Percentiles rank a stretch among this genome's conserved stretches.
Evolutionary conservation across 2,113 vertebrate species (phyloP).

Genomic region (Cricetomys ansorgei): DNA sequence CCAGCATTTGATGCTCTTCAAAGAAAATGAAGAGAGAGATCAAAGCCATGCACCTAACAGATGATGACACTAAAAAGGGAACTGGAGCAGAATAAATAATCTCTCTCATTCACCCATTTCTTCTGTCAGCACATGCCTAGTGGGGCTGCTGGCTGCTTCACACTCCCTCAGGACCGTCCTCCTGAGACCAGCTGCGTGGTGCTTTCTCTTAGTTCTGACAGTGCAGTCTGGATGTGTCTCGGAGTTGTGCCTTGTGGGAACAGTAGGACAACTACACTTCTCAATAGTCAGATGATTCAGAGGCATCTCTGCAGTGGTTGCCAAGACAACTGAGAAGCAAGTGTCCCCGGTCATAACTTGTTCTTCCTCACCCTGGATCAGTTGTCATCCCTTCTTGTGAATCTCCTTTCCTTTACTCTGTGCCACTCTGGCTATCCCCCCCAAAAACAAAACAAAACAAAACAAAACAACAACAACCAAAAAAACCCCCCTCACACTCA

Average conservation of each 20-base stretch:
- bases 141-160: neutral
- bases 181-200: accelerated
- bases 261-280: accelerated
- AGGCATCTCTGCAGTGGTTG: neutral
- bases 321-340: neutral
- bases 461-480: no score
- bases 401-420: no score
- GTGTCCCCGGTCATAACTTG: neutral
- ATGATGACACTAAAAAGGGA: neutral
- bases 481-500: neutral
- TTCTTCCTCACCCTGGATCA: neutral
- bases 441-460: no score
- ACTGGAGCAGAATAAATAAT: neutral
- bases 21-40: constrained; percentile 16
- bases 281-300: neutral
- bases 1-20: neutral
- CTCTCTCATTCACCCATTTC: neutral
- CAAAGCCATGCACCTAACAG: neutral
- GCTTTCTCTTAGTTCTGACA: neutral
- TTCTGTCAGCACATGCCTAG: neutral
- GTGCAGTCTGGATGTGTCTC: neutral
- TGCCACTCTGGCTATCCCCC: neutral
- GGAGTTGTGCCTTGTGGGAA: neutral
- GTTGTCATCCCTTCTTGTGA: neutral
- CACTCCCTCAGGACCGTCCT: neutral